phyloP scores from a whole-genome alignment of 2,888 invertebrate genomes.

The Helicoverpa assulta region DNA sequence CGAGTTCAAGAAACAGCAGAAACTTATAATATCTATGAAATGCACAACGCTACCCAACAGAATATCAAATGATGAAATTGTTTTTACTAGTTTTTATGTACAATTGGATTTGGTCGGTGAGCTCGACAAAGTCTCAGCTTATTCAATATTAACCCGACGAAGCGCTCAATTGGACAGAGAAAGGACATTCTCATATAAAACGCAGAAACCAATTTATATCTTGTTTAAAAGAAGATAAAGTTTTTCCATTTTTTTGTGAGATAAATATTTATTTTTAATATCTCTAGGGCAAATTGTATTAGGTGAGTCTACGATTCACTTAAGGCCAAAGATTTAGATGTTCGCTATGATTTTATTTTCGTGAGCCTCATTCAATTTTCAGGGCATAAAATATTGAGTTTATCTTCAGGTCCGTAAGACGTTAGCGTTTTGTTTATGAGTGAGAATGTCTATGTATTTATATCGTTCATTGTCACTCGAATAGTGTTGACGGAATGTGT shows the following conservation, averaged over 20 bases:
- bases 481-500: neutral
- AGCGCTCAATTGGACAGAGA: constrained; percentile 59
- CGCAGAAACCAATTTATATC: constrained; percentile 37
- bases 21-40: constrained; percentile 26
- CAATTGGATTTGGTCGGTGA: constrained; percentile 31
- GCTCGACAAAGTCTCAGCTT: constrained; percentile 43
- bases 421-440: neutral
- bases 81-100: constrained; percentile 25
- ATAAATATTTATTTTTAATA: constrained; percentile 19
- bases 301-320: neutral
- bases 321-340: neutral
- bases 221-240: constrained; percentile 32
- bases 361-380: neutral
- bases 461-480: neutral
- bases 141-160: constrained; percentile 57
- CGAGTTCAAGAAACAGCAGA: constrained; percentile 26
- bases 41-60: constrained; percentile 3
- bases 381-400: neutral
- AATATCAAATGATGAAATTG: constrained; percentile 20
- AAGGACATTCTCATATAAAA: constrained; percentile 55
- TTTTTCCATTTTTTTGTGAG: constrained; percentile 12
- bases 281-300: constrained; percentile 10
- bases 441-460: neutral
- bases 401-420: neutral
- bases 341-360: neutral